Conservation (phyloP, 2,113 vertebrate genomes). For the Sylvia atricapilla region DNA sequence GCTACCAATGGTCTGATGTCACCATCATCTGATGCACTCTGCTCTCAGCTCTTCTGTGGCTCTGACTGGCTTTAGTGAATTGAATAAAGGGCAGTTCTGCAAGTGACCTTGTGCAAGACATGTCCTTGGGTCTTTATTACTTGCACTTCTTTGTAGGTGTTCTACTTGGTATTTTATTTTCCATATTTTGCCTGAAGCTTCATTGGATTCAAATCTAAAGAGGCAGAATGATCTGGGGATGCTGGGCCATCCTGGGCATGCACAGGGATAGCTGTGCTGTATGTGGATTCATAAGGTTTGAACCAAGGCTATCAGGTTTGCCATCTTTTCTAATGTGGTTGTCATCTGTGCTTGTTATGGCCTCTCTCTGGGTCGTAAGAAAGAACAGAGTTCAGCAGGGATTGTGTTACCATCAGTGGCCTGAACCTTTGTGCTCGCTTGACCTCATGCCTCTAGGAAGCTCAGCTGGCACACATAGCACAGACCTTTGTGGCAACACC, state of each 20-base stretch:
- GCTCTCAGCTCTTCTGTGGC: background rate
- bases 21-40: background rate
- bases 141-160: background rate
- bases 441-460: slow-evolving; percentile 33
- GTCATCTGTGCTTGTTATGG: background rate
- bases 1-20: background rate
- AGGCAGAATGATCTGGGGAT: background rate
- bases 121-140: background rate
- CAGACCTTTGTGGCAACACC: background rate
- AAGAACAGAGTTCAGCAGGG: background rate
- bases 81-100: background rate
- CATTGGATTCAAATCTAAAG: background rate
- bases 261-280: background rate
- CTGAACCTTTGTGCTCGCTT: background rate
- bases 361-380: background rate
- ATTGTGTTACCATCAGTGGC: background rate
- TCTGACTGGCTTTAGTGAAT: background rate
- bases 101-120: background rate
- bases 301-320: background rate
- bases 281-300: background rate
- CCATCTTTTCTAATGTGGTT: background rate
- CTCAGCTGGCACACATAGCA: background rate
- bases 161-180: background rate
- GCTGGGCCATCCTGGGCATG: background rate
- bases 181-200: background rate